phyloP scores from a whole-genome alignment of 2,797 vertebrate species.

The Oryzias dopingdopingensis region DNA sequence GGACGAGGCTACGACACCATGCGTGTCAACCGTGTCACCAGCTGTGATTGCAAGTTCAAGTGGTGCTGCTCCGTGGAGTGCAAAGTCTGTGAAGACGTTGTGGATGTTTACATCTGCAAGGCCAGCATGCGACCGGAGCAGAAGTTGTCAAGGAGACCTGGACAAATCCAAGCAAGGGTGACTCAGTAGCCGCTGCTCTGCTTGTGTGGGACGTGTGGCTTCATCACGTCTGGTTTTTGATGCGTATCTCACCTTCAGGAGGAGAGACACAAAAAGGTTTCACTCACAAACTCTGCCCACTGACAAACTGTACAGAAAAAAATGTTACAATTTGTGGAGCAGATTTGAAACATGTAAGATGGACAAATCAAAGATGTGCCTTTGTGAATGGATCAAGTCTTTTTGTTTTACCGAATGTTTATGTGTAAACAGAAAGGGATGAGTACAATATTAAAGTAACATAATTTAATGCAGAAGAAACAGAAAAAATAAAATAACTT shows the following conservation, averaged over 20 bases:
- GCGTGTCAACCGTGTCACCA: constrained; percentile 87
- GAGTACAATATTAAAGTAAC: constrained; percentile 11
- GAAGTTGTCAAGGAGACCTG: constrained; percentile 77
- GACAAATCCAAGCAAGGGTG: constrained; percentile 22
- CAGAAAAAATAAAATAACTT: constrained; percentile 24
- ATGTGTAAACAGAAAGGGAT: constrained; percentile 12
- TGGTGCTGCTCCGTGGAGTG: constrained; percentile 98
- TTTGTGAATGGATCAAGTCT: constrained; percentile 23
- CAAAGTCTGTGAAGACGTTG: constrained; percentile 90
- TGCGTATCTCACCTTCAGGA: constrained; percentile 60
- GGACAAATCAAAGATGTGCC: constrained; percentile 31
- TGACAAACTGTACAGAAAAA: constrained; percentile 45
- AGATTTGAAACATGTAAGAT: constrained; percentile 37
- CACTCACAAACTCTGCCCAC: constrained; percentile 50
- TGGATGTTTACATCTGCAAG: constrained; percentile 97
- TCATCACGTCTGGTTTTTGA: constrained; percentile 65
- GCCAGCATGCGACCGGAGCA: constrained; percentile 89
- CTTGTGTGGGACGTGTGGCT: constrained; percentile 44
- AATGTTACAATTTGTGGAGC: constrained; percentile 27
- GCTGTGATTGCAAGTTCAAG: constrained; percentile 98
- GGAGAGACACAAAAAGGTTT: constrained; percentile 52
- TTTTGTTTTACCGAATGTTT: constrained; percentile 18
- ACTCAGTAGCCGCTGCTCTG: constrained; percentile 47
- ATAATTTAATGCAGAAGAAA: constrained; percentile 9
- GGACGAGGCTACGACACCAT: constrained; percentile 97